A percentile compares a stretch with the other conserved stretches of the same genome.
Conservation (phyloP, 1,140 invertebrate genomes). For the Tribolium castaneum region DNA sequence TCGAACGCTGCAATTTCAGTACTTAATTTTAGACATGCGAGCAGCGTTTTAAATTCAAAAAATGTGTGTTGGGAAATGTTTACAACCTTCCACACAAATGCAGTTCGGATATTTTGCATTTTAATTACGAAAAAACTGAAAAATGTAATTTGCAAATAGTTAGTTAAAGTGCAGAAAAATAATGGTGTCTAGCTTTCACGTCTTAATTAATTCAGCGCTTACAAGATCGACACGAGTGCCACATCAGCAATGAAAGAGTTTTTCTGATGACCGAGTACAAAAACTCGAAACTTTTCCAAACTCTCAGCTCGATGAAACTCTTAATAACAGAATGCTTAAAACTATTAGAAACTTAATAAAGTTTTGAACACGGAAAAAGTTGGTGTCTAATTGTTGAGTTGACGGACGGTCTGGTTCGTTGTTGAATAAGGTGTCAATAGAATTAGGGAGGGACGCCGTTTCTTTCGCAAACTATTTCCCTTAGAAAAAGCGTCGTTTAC, state of each 20-base stretch:
- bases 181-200: not conserved
- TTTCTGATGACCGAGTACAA: not conserved
- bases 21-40: no score
- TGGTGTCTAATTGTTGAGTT: not conserved
- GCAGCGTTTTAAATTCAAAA: no score
- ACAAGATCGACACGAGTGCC: not conserved
- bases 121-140: no score
- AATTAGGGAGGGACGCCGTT: not conserved
- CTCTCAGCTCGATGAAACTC: not conserved
- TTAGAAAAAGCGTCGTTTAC: not conserved
- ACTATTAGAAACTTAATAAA: slow-evolving; percentile 13
- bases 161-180: no score
- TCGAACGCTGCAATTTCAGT: no score
- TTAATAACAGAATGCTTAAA: slow-evolving; percentile 26
- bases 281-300: not conserved
- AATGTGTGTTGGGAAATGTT: no score
- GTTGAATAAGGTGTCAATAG: not conserved
- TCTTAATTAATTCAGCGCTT: not conserved
- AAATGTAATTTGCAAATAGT: no score
- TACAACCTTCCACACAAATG: no score
- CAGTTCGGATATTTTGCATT: no score
- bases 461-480: slow-evolving; percentile 18
- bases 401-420: not conserved
- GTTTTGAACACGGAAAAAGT: not conserved
- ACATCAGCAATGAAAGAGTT: not conserved